Evolutionary conservation across 2,888 invertebrate species (phyloP), one percentile per base, ranked within the genome.

Genomic region (Axea sp.): DNA sequence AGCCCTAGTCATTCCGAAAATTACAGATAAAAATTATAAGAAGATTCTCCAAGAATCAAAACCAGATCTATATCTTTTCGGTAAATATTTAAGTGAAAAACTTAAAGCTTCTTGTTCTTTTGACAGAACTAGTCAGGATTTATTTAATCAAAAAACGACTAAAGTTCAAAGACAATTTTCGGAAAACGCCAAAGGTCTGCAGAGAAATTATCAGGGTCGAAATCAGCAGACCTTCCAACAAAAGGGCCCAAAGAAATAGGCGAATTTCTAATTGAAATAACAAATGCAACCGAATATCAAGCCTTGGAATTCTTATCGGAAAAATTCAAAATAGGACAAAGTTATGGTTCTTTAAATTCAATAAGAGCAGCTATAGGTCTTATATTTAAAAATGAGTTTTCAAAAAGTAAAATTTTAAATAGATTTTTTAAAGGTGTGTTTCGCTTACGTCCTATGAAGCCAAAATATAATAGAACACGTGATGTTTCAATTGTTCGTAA

Each of bases 401-500:
- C 9, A 5, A 9, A n/a, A 9, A 9, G 9, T 9, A 1, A 8
- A 9, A 1, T 28, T 5, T 1, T 28, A 28, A 28, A 9, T 2
- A 71, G 67, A 53, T 72, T 73, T 24, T 30, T 75, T 1, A 55
- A 43, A 14, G 68, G 59, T 0, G 15, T 53, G 0, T 64, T 55
- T 14, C 37, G 26, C 1, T 30, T 47, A 1, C 28, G 72, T 1
- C 64, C 75, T 2, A 9, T 14, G 0, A 53, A 37, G 14, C 31
- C 75, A 0, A 75, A 53, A 35, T 75, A 64, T 28, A 19, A 39
- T 4, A 11, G 5, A 3, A 68, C 55, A 1, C 68, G 72, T 67
- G 67, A 73, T 24, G 43, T 60, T 7, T 47, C 24, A 1, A 24
- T 24, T 3, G 41, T 41, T 1, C n/a, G 24, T 3, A 6, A 7